phyloP scores from a whole-genome alignment of 2,888 invertebrate species.

The Pediacus dermestoides region DNA sequence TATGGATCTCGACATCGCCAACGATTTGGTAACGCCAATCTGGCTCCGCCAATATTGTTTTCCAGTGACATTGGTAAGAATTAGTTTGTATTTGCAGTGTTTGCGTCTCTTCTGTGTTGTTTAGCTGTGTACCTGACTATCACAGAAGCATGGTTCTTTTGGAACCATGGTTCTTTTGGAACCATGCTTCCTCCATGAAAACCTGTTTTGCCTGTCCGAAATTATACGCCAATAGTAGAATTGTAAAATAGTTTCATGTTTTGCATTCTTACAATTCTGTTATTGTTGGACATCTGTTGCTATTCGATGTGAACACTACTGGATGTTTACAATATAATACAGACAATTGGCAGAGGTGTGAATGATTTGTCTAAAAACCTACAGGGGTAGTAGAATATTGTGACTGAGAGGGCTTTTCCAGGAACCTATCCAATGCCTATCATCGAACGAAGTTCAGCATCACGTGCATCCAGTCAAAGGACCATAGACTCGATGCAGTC shows the following conservation, averaged over 20 bases:
- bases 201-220: too few species aligned
- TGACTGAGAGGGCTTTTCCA: conserved; percentile 35
- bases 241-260: too few species aligned
- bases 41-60: conserved; percentile 80
- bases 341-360: conserved; percentile 4
- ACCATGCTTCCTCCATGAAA: too few species aligned
- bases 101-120: too few species aligned
- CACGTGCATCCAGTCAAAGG: conserved; percentile 52
- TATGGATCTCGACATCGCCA: conserved; percentile 54
- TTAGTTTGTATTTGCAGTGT: not conserved
- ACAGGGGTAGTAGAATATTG: not conserved
- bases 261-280: too few species aligned
- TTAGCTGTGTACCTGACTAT: too few species aligned
- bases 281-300: too few species aligned
- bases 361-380: not conserved
- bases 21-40: conserved; percentile 77
- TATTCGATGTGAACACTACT: conserved; percentile 19
- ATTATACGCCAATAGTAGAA: too few species aligned
- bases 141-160: too few species aligned
- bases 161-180: too few species aligned
- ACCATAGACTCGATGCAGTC: conserved; percentile 52
- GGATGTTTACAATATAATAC: conserved; percentile 9
- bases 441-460: conserved; percentile 50
- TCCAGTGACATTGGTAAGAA: conserved; percentile 79
- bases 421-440: conserved; percentile 55